Base-by-base conservation (phyloP, 2,797 vertebrate genomes). In the Molossus alvarezi region DNA sequence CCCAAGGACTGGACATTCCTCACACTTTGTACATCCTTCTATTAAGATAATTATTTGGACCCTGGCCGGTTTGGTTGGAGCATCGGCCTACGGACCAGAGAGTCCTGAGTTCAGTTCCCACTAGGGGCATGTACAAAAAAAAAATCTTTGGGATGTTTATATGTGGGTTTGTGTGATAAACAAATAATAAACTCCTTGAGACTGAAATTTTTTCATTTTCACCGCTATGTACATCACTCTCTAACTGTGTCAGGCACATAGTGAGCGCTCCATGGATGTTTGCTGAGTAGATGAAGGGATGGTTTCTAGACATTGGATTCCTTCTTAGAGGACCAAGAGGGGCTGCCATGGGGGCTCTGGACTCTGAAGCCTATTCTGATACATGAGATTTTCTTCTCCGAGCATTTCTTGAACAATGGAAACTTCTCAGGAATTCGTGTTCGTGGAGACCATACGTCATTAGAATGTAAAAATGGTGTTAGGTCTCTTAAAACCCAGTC, bases 251-350 rank as follows among this genome's bases (percentile, higher is more conserved):
- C 57, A 75, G 67, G 37, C 25, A 57, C 27, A 4, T 11, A 55
- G 21, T 10, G 64, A 85, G 76, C 3, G 1, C 29, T 79, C 41
- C 11, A 2, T 4, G 15, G 57, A 41, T 41, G 14, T 73, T 89
- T 80, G 17, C 77, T 75, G 37, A 83, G 53, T 86, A 80, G 75
- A 75, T 8, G 4, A 57, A 20, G 27, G 58, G 20, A 80, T 82
- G 9, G 15, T 58, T 92, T 85, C 69, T 45, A 25, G 45, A 97
- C 90, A 73, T 91, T 72, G 83, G 83, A 89, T 80, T 87, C 57
- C 77, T 80, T 37, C 77, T 79, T 84, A 58, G 18, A 65, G 33
- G 60, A 84, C 53, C 76, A 88, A 90, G 57, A 13, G 77, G 5
- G 33, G 27, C 65, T 77, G 33, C 88, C 4, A 4, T 2, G 37